Conservation (phyloP, 2,797 vertebrate genomes). For the Pseudopleuronectes americanus region DNA sequence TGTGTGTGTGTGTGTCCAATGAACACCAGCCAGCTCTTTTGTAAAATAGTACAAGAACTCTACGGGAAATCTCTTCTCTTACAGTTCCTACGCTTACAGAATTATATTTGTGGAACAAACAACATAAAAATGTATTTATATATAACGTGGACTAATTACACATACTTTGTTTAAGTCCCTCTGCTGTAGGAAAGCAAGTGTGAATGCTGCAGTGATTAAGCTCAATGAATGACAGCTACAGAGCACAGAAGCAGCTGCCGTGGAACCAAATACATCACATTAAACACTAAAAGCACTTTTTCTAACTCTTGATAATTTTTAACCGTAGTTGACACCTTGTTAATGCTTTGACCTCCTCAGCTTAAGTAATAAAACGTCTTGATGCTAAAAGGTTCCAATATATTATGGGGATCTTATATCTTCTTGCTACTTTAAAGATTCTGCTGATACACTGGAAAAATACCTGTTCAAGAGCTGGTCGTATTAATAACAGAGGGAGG, state of each 20-base stretch:
- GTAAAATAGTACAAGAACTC: conserved; percentile 66
- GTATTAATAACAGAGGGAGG: conserved; percentile 6
- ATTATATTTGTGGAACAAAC: conserved; percentile 23
- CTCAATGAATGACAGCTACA: conserved; percentile 15
- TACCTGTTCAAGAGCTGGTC: background rate
- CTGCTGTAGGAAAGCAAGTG: background rate
- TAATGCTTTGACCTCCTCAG: background rate
- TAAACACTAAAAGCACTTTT: background rate
- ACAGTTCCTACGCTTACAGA: conserved; percentile 23
- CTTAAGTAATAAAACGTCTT: conserved; percentile 28
- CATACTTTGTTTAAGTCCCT: conserved; percentile 15
- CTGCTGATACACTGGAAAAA: conserved; percentile 1
- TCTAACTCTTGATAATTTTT: background rate
- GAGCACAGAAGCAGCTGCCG: conserved; percentile 9
- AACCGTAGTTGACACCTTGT: background rate
- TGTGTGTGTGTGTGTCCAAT: conserved; percentile 36
- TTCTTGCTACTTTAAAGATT: conserved; percentile 23
- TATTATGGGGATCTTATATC: conserved; percentile 7
- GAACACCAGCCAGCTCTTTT: conserved; percentile 75
- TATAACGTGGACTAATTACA: conserved; percentile 20
- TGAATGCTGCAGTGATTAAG: conserved; percentile 32
- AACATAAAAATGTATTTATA: conserved; percentile 31
- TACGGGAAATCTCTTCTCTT: conserved; percentile 40
- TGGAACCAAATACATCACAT: conserved; percentile 1
- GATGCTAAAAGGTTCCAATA: conserved; percentile 9